These are phyloP conservation scores for Hesperophylax magnus DNA, from an alignment of 1,140 invertebrate genomes.

Conservation along the genomic window DNA sequence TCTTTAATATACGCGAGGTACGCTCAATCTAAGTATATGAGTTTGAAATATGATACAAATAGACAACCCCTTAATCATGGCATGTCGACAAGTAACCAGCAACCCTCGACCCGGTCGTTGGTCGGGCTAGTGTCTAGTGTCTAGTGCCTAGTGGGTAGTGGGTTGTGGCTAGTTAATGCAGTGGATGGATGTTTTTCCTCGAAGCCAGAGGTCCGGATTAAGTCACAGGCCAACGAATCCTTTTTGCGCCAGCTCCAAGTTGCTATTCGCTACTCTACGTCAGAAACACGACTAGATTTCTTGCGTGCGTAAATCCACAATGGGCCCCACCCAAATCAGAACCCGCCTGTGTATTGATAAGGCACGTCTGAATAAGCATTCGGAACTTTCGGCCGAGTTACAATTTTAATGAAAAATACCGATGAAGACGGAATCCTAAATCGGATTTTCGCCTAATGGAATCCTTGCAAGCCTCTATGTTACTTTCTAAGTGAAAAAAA, in stretches of 20 bases:
- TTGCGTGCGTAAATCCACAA: conserved; percentile 54
- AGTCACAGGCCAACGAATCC: conserved; percentile 45
- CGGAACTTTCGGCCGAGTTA: conserved; percentile 39
- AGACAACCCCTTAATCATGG: too few relatives aligned
- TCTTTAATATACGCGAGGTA: too few relatives aligned
- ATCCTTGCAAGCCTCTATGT: neutral
- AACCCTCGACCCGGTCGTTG: too few relatives aligned
- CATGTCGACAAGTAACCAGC: too few relatives aligned
- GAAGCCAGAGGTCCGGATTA: conserved; percentile 32
- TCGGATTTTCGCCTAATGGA: conserved; percentile 28
- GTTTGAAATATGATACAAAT: too few relatives aligned
- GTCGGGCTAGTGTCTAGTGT: too few relatives aligned
- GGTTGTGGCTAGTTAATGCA: too few relatives aligned
- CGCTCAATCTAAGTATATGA: too few relatives aligned
- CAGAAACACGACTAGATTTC: conserved; percentile 55
- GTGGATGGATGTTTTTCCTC: neutral
- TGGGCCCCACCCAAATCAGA: conserved; percentile 28
- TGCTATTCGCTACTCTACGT: conserved; percentile 43
- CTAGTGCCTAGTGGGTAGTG: too few relatives aligned
- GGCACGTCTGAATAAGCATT: conserved; percentile 48
- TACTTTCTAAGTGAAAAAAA: too few relatives aligned
- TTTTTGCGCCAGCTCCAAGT: conserved; percentile 25
- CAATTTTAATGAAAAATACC: conserved; percentile 48
- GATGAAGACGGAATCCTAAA: conserved; percentile 6
- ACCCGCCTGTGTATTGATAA: conserved; percentile 32